Evolutionary conservation across 2,888 invertebrate species (phyloP).

Genomic region (Agrenia bidenticulata): DNA sequence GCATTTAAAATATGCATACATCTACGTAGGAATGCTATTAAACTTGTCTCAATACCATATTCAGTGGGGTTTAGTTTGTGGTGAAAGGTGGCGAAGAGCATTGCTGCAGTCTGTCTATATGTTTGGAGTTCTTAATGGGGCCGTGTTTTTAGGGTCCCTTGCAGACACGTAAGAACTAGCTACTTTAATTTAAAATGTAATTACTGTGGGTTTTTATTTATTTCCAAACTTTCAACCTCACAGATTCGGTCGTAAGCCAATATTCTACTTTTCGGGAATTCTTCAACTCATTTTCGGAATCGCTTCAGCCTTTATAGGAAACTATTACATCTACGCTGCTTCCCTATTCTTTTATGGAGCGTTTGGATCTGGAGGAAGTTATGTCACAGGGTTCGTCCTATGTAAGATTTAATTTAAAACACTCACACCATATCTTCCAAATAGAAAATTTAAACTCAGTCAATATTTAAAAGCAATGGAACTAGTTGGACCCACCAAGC

Average conservation of each 20-base stretch:
- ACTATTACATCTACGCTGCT: slow-evolving; percentile 55
- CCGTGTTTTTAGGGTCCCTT: slow-evolving; percentile 72
- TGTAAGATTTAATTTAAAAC: slow-evolving; percentile 62
- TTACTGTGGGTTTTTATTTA: neutral
- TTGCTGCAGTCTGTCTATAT: slow-evolving; percentile 69
- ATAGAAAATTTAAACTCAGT: neutral
- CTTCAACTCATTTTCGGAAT: slow-evolving; percentile 70
- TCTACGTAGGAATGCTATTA: no score
- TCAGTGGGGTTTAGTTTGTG: slow-evolving; percentile 79
- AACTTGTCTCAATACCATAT: slow-evolving; percentile 23
- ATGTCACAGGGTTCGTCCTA: slow-evolving; percentile 59
- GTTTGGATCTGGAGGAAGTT: slow-evolving; percentile 79
- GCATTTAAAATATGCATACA: neutral
- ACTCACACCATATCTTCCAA: no score
- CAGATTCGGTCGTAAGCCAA: slow-evolving; percentile 70
- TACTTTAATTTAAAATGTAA: slow-evolving; percentile 2
- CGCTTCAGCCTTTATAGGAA: slow-evolving; percentile 75
- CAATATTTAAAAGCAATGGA: slow-evolving; percentile 68
- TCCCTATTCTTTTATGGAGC: slow-evolving; percentile 71
- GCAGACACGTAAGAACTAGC: slow-evolving; percentile 68
- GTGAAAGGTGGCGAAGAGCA: slow-evolving; percentile 76
- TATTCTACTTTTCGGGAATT: slow-evolving; percentile 74
- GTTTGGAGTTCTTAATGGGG: slow-evolving; percentile 77
- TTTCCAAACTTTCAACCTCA: neutral
- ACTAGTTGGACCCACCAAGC: slow-evolving; percentile 73